Conservation (phyloP, 2,797 vertebrate genomes). For the Artibeus jamaicensis region DNA sequence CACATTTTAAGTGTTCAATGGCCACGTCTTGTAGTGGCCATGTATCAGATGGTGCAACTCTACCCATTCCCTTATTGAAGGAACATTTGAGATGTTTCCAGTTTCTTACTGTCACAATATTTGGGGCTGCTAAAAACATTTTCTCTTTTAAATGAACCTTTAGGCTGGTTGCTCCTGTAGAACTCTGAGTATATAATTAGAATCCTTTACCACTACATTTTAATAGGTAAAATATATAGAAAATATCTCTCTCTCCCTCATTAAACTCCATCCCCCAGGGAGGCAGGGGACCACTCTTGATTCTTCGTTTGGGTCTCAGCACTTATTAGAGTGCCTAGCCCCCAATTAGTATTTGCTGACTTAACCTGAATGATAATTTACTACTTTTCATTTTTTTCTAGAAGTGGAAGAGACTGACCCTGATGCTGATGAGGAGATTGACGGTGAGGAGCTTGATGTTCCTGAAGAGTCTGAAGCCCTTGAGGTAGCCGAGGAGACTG, state of each 20-base stretch:
- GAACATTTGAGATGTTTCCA: neutral
- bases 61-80: neutral
- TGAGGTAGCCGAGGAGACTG: neutral
- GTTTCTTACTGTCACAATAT: neutral
- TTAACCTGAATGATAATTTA: neutral
- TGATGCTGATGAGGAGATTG: constrained; percentile 29
- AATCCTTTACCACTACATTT: neutral
- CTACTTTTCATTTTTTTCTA: neutral
- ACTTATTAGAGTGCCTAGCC: neutral
- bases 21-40: neutral
- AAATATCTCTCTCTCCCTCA: neutral
- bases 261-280: neutral
- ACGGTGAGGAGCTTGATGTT: constrained; percentile 33
- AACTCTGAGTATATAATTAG: neutral
- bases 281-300: neutral
- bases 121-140: neutral
- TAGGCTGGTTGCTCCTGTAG: neutral
- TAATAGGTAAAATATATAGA: neutral
- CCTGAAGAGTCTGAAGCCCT: neutral
- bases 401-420: neutral
- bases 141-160: neutral
- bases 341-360: neutral
- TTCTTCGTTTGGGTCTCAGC: neutral
- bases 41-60: neutral
- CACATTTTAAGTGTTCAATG: neutral